phyloP scores from a whole-genome alignment of 2,113 vertebrate species.

The Myotis yumanensis region DNA sequence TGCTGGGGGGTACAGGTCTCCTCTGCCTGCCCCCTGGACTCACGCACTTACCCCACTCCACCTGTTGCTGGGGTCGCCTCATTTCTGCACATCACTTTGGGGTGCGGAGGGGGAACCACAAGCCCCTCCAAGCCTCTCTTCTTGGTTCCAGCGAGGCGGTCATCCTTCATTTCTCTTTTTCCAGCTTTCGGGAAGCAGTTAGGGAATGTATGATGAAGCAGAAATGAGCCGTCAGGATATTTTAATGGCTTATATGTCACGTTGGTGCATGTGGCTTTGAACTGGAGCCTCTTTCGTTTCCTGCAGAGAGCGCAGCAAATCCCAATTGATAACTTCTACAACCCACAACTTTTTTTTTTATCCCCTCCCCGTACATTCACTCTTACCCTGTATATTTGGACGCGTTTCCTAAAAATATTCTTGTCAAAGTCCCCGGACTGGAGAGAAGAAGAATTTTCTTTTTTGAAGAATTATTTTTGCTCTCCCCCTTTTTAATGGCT shows the following conservation, averaged over 20 bases:
- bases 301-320: slow-evolving; percentile 98
- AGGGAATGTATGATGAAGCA: slow-evolving; percentile 90
- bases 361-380: slow-evolving; percentile 75
- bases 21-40: slow-evolving; percentile 65
- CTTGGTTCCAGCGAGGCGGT: slow-evolving; percentile 85
- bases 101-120: slow-evolving; percentile 68
- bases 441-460: slow-evolving; percentile 67
- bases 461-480: slow-evolving; percentile 75
- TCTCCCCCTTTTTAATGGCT: slow-evolving; percentile 32
- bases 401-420: slow-evolving; percentile 82
- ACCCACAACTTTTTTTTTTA: slow-evolving; percentile 88
- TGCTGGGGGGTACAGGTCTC: neutral
- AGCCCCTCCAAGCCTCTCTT: slow-evolving; percentile 80
- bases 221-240: slow-evolving; percentile 94
- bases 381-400: slow-evolving; percentile 85
- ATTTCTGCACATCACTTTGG: slow-evolving; percentile 80
- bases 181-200: slow-evolving; percentile 88
- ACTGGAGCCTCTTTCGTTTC: slow-evolving; percentile 96
- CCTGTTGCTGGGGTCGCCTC: slow-evolving; percentile 90
- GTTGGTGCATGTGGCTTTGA: slow-evolving; percentile 98
- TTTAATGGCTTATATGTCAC: slow-evolving; percentile 98
- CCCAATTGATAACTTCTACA: slow-evolving; percentile 99
- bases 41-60: slow-evolving; percentile 91
- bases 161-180: slow-evolving; percentile 88
- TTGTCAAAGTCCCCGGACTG: slow-evolving; percentile 74